Evolutionary conservation across 2,113 vertebrate genomes (phyloP).

Genomic region (Fulica atra): DNA sequence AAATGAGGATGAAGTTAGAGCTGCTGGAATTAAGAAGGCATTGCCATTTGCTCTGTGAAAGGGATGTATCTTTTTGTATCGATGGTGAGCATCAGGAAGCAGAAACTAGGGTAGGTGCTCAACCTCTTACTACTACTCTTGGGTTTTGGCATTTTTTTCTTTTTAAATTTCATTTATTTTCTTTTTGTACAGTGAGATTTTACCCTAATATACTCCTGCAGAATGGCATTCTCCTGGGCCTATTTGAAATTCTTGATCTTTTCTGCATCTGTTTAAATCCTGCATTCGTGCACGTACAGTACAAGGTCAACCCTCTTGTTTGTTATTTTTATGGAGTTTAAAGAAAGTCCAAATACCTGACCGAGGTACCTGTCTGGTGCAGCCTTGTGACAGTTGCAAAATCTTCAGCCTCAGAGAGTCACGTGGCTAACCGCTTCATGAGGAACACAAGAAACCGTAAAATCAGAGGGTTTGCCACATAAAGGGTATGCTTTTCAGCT

Average conservation of each 20-base stretch:
- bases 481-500: not conserved
- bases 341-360: constrained; percentile 74
- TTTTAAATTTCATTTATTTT: constrained; percentile 29
- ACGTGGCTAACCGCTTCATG: constrained; percentile 37
- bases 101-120: not conserved
- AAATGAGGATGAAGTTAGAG: not conserved
- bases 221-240: constrained; percentile 58
- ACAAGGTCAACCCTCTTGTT: constrained; percentile 51
- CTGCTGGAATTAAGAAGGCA: not conserved
- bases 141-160: constrained; percentile 27
- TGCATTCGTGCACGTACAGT: constrained; percentile 51
- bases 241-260: constrained; percentile 67
- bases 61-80: not conserved
- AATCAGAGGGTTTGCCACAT: not conserved
- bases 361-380: constrained; percentile 63
- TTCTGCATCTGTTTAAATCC: constrained; percentile 68
- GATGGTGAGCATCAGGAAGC: not conserved
- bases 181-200: constrained; percentile 45
- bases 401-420: not conserved
- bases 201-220: constrained; percentile 50
- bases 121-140: constrained; percentile 22
- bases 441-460: not conserved
- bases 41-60: not conserved
- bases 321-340: constrained; percentile 72
- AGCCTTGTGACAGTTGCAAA: constrained; percentile 67